These are phyloP conservation scores for Heptranchias perlo DNA, from an alignment of 2,113 vertebrate genomes.

Conservation along the genomic window DNA sequence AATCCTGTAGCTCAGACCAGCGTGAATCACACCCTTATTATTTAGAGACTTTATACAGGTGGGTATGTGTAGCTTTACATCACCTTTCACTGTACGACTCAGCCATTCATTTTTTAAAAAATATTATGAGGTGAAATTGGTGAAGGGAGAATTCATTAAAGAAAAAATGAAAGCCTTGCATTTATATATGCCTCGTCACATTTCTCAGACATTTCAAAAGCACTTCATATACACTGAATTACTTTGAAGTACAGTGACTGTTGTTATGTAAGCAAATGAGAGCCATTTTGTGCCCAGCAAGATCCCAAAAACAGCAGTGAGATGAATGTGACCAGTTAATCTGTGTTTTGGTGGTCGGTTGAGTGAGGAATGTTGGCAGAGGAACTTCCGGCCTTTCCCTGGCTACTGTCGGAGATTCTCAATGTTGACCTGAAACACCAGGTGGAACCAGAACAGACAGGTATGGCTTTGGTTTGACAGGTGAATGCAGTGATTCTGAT, in stretches of 20 bases:
- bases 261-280: neutral
- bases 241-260: neutral
- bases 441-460: too few species aligned
- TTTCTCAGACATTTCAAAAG: neutral
- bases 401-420: neutral
- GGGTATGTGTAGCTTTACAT: too few species aligned
- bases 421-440: neutral
- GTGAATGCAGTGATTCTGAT: too few species aligned
- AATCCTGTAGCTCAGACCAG: too few species aligned
- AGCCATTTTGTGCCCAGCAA: neutral
- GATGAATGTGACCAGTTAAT: neutral
- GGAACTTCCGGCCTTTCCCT: neutral
- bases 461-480: neutral
- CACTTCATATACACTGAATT: neutral
- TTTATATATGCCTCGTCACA: neutral
- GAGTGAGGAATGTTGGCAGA: neutral
- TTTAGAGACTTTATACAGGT: too few species aligned
- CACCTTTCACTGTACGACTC: too few species aligned
- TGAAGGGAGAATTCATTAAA: too few species aligned
- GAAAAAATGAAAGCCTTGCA: too few species aligned
- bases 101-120: too few species aligned
- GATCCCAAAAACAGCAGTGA: neutral
- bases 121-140: too few species aligned
- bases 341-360: neutral
- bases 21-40: too few species aligned